These are phyloP conservation scores for Connochaetes taurinus DNA, from an alignment of 2,113 vertebrate genomes.

Conservation along the genomic window DNA sequence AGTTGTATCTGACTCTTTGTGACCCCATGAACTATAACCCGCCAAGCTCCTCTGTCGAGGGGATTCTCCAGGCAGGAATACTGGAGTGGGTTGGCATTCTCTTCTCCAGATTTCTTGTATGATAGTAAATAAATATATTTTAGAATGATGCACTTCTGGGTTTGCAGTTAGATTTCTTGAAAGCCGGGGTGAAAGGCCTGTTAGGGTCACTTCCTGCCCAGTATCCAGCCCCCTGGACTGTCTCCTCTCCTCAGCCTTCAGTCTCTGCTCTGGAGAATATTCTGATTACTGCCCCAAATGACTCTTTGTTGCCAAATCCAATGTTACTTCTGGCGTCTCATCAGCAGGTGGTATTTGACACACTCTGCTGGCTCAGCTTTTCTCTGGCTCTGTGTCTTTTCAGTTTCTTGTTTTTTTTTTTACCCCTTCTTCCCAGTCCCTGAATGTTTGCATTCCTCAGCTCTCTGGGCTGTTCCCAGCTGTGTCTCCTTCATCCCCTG, in stretches of 20 bases:
- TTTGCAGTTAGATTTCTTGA: neutral
- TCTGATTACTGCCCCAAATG: neutral
- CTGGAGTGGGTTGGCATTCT: neutral
- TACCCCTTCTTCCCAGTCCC: neutral
- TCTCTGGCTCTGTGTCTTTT: neutral
- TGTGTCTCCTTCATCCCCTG: neutral
- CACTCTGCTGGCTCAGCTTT: neutral
- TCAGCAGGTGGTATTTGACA: neutral
- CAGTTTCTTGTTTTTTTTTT: neutral
- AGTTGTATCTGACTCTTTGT: neutral
- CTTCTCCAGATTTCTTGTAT: neutral
- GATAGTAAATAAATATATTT: neutral
- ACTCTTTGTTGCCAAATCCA: neutral
- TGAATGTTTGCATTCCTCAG: neutral
- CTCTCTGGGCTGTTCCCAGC: neutral
- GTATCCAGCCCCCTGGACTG: neutral
- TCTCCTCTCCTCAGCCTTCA: neutral
- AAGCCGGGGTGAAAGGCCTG: neutral
- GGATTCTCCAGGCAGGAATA: neutral
- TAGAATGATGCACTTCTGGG: neutral
- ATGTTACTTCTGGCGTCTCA: rapidly evolving
- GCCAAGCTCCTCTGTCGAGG: neutral
- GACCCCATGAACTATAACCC: neutral
- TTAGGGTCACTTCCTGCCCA: neutral
- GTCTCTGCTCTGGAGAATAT: neutral